These are phyloP conservation scores for Gila orcuttii DNA, from an alignment of 2,113 vertebrate species.

Conservation along the genomic window DNA sequence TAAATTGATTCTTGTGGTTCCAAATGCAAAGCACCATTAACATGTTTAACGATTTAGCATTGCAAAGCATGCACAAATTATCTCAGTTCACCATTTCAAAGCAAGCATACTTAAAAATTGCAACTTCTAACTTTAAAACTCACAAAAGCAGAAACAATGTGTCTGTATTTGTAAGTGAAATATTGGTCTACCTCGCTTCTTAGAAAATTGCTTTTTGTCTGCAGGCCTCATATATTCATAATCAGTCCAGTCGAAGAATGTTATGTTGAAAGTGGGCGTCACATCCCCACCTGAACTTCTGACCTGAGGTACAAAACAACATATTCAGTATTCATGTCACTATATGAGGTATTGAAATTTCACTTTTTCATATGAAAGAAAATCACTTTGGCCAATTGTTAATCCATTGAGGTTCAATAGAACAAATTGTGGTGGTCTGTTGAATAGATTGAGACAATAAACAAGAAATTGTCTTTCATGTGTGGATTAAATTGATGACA, in stretches of 20 bases:
- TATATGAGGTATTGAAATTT: background rate
- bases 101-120: background rate
- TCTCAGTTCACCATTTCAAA: background rate
- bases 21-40: background rate
- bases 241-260: slow-evolving; percentile 85
- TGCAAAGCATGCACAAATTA: background rate
- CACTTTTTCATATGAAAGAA: background rate
- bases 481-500: slow-evolving; percentile 21
- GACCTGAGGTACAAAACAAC: slow-evolving; percentile 6
- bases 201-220: slow-evolving; percentile 76
- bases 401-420: background rate
- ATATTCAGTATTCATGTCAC: background rate
- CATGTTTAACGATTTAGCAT: background rate
- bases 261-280: slow-evolving; percentile 83
- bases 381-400: slow-evolving; percentile 1
- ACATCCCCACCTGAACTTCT: slow-evolving; percentile 70
- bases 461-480: background rate
- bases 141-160: background rate
- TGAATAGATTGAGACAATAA: background rate
- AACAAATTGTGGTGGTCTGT: background rate
- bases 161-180: background rate
- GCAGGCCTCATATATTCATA: slow-evolving; percentile 83
- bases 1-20: background rate
- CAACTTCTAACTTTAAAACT: background rate
- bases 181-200: slow-evolving; percentile 77